A percentile compares a stretch with the other conserved stretches of the same genome.
Conservation (phyloP, 2,113 vertebrate genomes). For the Poecile atricapillus region DNA sequence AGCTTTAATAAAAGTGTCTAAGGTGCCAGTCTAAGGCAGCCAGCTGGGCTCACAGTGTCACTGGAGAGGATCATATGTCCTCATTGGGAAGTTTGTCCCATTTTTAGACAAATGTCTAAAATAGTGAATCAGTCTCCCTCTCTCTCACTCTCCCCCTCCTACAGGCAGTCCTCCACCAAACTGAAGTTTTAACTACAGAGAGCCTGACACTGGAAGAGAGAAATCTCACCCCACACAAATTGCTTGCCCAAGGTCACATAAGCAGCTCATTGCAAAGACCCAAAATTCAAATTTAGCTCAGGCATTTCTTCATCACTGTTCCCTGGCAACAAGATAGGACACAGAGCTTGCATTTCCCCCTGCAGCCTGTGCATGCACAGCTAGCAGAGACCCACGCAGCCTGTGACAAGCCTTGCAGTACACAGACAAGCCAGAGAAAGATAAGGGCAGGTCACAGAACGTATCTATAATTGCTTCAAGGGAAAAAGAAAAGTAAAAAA, state of each 20-base stretch:
- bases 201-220: not conserved
- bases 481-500: not conserved
- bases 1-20: not conserved
- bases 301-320: not conserved
- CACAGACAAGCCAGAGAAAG: not conserved
- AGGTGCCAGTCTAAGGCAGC: not conserved
- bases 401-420: not conserved
- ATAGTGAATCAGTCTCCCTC: not conserved
- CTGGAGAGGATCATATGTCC: not conserved
- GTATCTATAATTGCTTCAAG: not conserved
- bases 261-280: not conserved
- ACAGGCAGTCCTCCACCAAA: not conserved
- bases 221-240: not conserved
- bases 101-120: not conserved
- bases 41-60: not conserved
- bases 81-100: not conserved
- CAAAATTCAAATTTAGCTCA: not conserved
- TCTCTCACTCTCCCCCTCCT: not conserved
- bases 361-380: not conserved
- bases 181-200: not conserved
- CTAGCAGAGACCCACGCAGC: not conserved
- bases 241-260: not conserved
- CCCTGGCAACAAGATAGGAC: constrained; percentile 18
- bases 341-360: not conserved
- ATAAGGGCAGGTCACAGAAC: not conserved